These are phyloP conservation scores for Apis florea DNA, from an alignment of 1,140 invertebrate genomes.

Conservation along the genomic window DNA sequence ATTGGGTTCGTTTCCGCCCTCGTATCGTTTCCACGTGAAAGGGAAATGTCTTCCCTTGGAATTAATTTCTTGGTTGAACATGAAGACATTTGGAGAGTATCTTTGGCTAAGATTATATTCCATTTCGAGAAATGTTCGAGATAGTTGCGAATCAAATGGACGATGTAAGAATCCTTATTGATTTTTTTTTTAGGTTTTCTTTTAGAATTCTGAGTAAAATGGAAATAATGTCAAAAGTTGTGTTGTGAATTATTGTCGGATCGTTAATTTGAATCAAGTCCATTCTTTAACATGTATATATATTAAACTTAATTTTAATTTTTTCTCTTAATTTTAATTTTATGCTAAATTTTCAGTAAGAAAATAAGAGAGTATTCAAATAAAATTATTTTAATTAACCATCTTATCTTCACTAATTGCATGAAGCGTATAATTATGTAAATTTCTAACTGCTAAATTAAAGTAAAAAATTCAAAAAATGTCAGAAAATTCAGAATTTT, in stretches of 20 bases:
- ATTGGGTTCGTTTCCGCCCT: slow-evolving; percentile 10
- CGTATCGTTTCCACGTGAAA: background rate
- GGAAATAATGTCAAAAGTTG: too few species aligned
- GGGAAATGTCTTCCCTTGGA: background rate
- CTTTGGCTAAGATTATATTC: background rate
- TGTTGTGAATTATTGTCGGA: too few species aligned
- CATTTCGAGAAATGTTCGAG: too few species aligned
- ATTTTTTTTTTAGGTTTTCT: too few species aligned
- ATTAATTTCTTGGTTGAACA: background rate
- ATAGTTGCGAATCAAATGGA: too few species aligned
- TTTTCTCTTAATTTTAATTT: background rate
- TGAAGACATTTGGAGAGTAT: background rate
- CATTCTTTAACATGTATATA: too few species aligned
- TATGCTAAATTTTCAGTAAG: background rate
- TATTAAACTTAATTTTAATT: too few species aligned
- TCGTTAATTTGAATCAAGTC: too few species aligned
- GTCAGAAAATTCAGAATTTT: background rate
- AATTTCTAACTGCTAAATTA: background rate
- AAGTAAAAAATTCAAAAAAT: background rate
- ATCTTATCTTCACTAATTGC: background rate
- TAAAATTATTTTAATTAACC: background rate
- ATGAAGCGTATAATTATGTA: background rate
- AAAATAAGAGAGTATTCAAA: background rate
- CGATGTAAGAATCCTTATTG: too few species aligned
- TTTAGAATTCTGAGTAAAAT: too few species aligned